Percentiles rank a stretch among this genome's conserved stretches.
phyloP scores from a whole-genome alignment of 2,113 vertebrate species.

The Natator depressus region DNA sequence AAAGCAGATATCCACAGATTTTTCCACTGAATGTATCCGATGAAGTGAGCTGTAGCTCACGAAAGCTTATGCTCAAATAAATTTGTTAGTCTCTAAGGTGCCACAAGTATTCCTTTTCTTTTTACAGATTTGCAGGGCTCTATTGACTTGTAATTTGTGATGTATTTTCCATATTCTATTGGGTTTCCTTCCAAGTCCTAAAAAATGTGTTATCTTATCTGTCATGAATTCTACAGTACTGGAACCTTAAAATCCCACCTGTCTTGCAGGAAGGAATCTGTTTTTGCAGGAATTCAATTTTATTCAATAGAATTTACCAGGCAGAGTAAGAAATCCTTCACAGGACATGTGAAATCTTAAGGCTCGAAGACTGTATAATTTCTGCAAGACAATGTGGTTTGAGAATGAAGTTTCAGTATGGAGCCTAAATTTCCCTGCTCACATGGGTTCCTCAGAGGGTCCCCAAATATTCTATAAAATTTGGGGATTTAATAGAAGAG shows the following conservation, averaged over 20 bases:
- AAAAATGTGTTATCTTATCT: background rate
- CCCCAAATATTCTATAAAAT: background rate
- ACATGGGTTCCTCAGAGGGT: background rate
- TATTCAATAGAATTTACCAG: background rate
- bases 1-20: too few species aligned
- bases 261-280: background rate
- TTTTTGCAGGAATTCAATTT: background rate
- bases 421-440: background rate
- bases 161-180: background rate
- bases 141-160: background rate
- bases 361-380: background rate
- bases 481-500: background rate
- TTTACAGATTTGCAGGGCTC: too few species aligned
- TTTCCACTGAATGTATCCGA: too few species aligned
- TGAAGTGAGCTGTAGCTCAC: too few species aligned
- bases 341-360: background rate
- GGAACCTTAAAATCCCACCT: background rate
- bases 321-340: background rate
- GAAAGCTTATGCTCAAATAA: too few species aligned
- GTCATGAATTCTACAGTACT: background rate
- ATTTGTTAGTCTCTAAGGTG: too few species aligned
- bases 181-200: background rate
- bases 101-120: too few species aligned
- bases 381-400: background rate
- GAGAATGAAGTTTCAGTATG: background rate